Conservation (phyloP, 2,888 invertebrate genomes). For the Athrips mouffetella region DNA sequence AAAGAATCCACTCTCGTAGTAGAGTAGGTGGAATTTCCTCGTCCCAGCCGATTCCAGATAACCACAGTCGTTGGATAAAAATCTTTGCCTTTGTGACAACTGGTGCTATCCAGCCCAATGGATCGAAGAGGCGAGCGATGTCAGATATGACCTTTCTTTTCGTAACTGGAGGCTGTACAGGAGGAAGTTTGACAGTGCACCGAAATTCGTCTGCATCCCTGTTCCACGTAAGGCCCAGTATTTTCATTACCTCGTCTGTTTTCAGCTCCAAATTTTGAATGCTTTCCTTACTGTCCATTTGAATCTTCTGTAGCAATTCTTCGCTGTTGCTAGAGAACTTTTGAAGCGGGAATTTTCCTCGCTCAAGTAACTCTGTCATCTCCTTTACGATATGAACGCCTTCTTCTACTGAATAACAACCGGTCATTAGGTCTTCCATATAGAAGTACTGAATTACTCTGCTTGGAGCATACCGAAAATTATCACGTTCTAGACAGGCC, state of each 20-base stretch:
- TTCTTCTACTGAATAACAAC: slow-evolving; percentile 26
- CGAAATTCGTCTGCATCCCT: slow-evolving; percentile 26
- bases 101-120: slow-evolving; percentile 36
- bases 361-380: slow-evolving; percentile 28
- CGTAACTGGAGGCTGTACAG: slow-evolving; percentile 25
- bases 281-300: background rate
- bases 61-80: slow-evolving; percentile 36
- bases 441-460: slow-evolving; percentile 25
- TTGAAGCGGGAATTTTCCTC: slow-evolving; percentile 37
- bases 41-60: slow-evolving; percentile 33
- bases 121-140: no score
- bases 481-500: slow-evolving; percentile 24
- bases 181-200: slow-evolving; percentile 26
- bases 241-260: slow-evolving; percentile 26
- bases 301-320: slow-evolving; percentile 18
- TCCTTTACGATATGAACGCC: slow-evolving; percentile 25
- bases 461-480: slow-evolving; percentile 27
- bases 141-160: slow-evolving; percentile 35
- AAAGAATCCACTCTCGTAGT: slow-evolving; percentile 26
- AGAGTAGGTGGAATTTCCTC: slow-evolving; percentile 23
- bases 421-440: slow-evolving; percentile 29
- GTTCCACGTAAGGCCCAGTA: slow-evolving; percentile 35
- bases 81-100: slow-evolving; percentile 30
- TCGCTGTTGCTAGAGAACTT: slow-evolving; percentile 31
- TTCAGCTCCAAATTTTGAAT: slow-evolving; percentile 17